phyloP scores from a whole-genome alignment of 2,888 invertebrate species.

The Drosophila quinaria region DNA sequence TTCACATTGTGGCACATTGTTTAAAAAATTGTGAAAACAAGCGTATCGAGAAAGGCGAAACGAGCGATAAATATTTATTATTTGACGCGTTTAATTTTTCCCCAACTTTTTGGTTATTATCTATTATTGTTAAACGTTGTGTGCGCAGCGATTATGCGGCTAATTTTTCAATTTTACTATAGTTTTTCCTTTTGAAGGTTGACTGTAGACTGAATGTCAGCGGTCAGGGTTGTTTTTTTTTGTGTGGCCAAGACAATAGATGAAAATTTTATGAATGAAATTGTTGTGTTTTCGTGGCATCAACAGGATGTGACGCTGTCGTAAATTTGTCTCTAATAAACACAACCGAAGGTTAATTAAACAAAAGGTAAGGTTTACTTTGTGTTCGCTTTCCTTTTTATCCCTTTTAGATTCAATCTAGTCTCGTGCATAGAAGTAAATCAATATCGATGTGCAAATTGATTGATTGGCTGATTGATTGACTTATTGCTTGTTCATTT shows the following conservation, averaged over 20 bases:
- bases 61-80: conserved; percentile 70
- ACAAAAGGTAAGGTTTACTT: conserved; percentile 56
- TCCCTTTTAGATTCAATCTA: conserved; percentile 30
- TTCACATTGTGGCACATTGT: conserved; percentile 51
- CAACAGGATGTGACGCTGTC: conserved; percentile 75
- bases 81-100: conserved; percentile 46
- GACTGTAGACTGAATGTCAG: conserved; percentile 52
- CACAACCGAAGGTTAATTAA: conserved; percentile 68
- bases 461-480: conserved; percentile 57
- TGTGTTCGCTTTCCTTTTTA: conserved; percentile 8
- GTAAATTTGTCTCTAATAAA: conserved; percentile 69
- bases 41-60: conserved; percentile 10
- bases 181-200: conserved; percentile 53
- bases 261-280: conserved; percentile 41
- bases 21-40: conserved; percentile 35
- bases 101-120: conserved; percentile 50
- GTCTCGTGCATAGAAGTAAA: conserved; percentile 29
- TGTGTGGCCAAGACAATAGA: conserved; percentile 35
- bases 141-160: conserved; percentile 13
- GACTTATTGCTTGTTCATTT: conserved; percentile 46
- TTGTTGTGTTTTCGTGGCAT: conserved; percentile 21
- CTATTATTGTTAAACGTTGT: conserved; percentile 57
- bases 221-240: conserved; percentile 56
- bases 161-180: conserved; percentile 33
- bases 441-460: conserved; percentile 38